These are phyloP conservation scores for Eutolmus rufibarbis DNA, from an alignment of 2,888 invertebrate genomes.

Conservation along the genomic window DNA sequence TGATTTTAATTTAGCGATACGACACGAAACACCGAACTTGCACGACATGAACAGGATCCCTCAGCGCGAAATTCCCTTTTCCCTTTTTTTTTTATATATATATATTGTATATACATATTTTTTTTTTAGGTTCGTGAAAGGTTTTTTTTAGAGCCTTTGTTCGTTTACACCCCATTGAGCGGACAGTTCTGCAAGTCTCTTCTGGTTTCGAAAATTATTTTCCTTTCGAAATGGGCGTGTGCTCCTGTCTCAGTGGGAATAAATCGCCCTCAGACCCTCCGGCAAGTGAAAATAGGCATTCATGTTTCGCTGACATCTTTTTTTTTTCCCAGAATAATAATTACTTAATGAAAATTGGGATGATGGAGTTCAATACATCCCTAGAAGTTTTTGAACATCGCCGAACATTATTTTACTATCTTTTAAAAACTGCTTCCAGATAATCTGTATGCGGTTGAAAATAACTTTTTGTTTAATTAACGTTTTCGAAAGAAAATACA, in stretches of 20 bases:
- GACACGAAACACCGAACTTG: slow-evolving; percentile 28
- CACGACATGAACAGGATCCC: slow-evolving; percentile 32
- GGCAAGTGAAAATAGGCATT: not conserved
- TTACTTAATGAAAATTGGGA: not conserved
- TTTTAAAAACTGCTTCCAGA: no score
- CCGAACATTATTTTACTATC: no score
- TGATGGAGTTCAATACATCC: not conserved
- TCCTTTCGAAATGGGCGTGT: slow-evolving; percentile 17
- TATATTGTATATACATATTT: not conserved
- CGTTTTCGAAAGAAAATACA: no score
- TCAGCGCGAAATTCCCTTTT: not conserved
- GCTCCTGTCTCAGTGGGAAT: not conserved
- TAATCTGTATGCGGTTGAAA: no score
- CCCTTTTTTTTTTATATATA: not conserved
- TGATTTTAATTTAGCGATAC: slow-evolving; percentile 44
- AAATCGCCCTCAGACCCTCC: not conserved
- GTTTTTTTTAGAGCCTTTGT: slow-evolving; percentile 25
- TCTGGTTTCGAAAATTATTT: slow-evolving; percentile 21
- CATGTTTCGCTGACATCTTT: not conserved
- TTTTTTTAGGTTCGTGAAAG: not conserved
- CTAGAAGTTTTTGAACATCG: no score
- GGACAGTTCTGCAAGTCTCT: slow-evolving; percentile 16
- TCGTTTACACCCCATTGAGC: slow-evolving; percentile 19
- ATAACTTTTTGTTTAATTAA: no score
- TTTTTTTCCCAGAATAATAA: not conserved